Evolutionary conservation across 2,113 vertebrate genomes (phyloP).

Genomic region (Mungos mungo): DNA sequence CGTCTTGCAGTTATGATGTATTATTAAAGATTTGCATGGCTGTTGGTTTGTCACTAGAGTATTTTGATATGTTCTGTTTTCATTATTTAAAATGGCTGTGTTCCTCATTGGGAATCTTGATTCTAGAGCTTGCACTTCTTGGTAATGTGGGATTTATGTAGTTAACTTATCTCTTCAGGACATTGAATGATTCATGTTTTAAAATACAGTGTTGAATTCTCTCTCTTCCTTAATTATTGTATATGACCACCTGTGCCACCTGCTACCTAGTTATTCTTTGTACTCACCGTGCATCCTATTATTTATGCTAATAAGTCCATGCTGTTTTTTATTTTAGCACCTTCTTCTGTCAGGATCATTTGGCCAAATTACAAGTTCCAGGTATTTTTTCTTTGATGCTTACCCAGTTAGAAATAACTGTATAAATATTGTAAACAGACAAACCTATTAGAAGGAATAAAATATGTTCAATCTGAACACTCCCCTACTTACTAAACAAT

Average conservation of each 20-base stretch:
- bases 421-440: not conserved
- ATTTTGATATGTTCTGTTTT: not conserved
- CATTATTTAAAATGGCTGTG: not conserved
- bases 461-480: not conserved
- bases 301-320: not conserved
- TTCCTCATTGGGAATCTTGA: not conserved
- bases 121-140: not conserved
- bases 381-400: not conserved
- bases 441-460: conserved; percentile 15
- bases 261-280: not conserved
- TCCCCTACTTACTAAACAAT: conserved; percentile 1
- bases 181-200: not conserved
- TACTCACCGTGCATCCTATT: not conserved
- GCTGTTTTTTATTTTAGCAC: not conserved
- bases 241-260: not conserved
- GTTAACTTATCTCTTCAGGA: not conserved
- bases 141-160: not conserved
- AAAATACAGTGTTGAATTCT: not conserved
- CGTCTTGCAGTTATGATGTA: not conserved
- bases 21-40: not conserved
- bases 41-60: not conserved
- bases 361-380: not conserved
- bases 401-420: not conserved
- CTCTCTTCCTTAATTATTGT: not conserved
- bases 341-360: not conserved